Conservation (phyloP, 2,888 invertebrate species). For the Conchocele bisecta region DNA sequence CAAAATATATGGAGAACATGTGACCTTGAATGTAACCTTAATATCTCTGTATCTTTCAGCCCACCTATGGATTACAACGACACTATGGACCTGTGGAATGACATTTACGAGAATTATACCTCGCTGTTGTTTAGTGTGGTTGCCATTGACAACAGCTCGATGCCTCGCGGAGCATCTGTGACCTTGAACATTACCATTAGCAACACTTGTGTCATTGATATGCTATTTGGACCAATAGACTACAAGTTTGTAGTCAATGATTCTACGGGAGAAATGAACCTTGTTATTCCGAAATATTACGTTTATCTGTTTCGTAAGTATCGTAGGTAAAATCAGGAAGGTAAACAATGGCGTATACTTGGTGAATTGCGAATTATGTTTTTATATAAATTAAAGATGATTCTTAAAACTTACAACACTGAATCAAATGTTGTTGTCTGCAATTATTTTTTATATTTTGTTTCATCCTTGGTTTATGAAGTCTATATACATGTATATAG, state of each 20-base stretch:
- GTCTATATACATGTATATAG: no score
- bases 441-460: no score
- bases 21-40: no score
- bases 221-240: conserved; percentile 64
- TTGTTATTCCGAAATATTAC: conserved; percentile 72
- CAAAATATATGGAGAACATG: no score
- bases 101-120: conserved; percentile 67
- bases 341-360: no score
- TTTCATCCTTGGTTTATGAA: no score
- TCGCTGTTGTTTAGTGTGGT: conserved; percentile 65
- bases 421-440: no score
- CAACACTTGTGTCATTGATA: conserved; percentile 75
- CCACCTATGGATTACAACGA: conserved; percentile 64
- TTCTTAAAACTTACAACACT: no score
- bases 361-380: no score
- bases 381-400: no score
- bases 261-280: conserved; percentile 63
- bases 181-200: conserved; percentile 65
- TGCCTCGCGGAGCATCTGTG: conserved; percentile 68
- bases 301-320: conserved; percentile 30
- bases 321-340: no score
- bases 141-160: conserved; percentile 73
- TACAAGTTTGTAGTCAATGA: conserved; percentile 61
- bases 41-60: conserved; percentile 49
- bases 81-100: conserved; percentile 60